A percentile compares a stretch with the other conserved stretches of the same genome.
phyloP scores from a whole-genome alignment of 2,888 invertebrate genomes.

The Eueremaeus valkanovi region DNA sequence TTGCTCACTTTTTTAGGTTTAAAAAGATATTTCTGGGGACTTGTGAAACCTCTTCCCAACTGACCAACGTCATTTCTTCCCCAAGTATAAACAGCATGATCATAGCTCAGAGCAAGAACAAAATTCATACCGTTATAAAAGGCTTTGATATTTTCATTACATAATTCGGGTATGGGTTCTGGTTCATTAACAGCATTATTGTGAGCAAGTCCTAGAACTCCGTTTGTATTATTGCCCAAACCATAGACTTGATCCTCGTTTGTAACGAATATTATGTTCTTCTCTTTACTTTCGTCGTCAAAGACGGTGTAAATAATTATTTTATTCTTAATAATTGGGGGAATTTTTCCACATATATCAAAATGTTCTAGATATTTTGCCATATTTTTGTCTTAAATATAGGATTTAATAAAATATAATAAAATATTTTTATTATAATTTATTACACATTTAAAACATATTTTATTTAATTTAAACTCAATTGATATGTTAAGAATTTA shows the following conservation, averaged over 20 bases:
- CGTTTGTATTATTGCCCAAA: not conserved
- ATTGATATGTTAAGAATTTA: no score
- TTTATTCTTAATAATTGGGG: no score
- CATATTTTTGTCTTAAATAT: no score
- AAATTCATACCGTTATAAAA: not conserved
- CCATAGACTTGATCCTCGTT: not conserved
- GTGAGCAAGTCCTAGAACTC: not conserved
- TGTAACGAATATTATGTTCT: not conserved
- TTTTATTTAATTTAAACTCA: no score
- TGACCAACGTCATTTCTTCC: not conserved
- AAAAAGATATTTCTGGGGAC: not conserved
- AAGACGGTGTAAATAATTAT: no score
- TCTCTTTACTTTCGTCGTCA: no score
- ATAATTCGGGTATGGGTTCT: not conserved
- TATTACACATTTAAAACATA: no score
- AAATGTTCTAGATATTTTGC: no score
- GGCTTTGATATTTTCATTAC: not conserved
- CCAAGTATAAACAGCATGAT: not conserved
- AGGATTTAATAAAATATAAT: no score
- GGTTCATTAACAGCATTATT: not conserved
- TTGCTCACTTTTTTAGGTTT: not conserved
- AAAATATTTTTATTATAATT: no score
- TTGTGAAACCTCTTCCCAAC: not conserved
- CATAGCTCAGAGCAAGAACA: not conserved
- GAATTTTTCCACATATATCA: no score